phyloP scores from a whole-genome alignment of 2,888 invertebrate species.

The Agrotis puta region DNA sequence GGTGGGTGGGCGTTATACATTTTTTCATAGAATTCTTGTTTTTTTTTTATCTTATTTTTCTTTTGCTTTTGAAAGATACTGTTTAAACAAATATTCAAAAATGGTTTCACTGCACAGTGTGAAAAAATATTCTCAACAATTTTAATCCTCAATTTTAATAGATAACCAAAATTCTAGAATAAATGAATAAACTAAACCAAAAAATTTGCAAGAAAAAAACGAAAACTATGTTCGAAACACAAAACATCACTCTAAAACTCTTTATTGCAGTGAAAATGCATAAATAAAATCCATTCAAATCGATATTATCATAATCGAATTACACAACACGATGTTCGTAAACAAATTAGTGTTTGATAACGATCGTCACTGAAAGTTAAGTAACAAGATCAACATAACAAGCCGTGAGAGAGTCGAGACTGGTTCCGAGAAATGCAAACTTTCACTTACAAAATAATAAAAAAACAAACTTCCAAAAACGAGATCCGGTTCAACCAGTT shows the following conservation, averaged over 20 bases:
- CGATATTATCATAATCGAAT: slow-evolving; percentile 52
- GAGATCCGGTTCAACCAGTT: slow-evolving; percentile 81
- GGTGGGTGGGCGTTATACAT: slow-evolving; percentile 25
- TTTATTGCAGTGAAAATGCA: slow-evolving; percentile 16
- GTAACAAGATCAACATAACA: slow-evolving; percentile 81
- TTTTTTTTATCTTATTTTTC: slow-evolving; percentile 1
- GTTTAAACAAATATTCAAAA: too few relatives aligned
- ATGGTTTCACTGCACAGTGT: too few relatives aligned
- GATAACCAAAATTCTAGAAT: neutral
- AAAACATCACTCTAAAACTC: neutral
- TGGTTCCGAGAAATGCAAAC: slow-evolving; percentile 82
- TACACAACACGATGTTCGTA: slow-evolving; percentile 69
- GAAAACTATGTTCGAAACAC: neutral
- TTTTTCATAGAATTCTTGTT: slow-evolving; percentile 1
- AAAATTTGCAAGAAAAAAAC: too few relatives aligned
- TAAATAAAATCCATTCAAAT: slow-evolving; percentile 24
- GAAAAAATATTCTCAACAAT: too few relatives aligned
- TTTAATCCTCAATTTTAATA: too few relatives aligned
- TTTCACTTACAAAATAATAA: slow-evolving; percentile 80
- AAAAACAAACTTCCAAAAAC: slow-evolving; percentile 76
- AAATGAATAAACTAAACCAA: too few relatives aligned
- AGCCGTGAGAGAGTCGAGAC: slow-evolving; percentile 78
- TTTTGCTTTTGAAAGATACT: too few relatives aligned
- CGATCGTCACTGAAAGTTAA: slow-evolving; percentile 81
- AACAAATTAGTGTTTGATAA: slow-evolving; percentile 82